Percentiles rank a stretch among this genome's conserved stretches.
Evolutionary conservation across 2,113 vertebrate species (phyloP).

Genomic region (Cyanoliseus patagonus): DNA sequence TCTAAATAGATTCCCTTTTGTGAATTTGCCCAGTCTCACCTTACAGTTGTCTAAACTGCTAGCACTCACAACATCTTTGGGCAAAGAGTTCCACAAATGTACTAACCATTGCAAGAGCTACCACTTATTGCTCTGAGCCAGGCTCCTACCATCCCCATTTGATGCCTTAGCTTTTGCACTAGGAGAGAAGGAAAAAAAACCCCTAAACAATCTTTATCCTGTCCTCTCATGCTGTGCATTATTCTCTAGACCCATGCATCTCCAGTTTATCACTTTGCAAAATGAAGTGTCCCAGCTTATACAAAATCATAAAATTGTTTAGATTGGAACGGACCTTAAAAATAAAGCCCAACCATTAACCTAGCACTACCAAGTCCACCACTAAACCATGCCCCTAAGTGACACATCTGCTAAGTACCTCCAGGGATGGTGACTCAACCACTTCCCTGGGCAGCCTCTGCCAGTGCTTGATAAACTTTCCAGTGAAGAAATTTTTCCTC

Average conservation of each 20-base stretch:
- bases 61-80: background rate
- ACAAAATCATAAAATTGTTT: background rate
- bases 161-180: background rate
- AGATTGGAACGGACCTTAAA: background rate
- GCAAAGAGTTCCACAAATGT: background rate
- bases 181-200: background rate
- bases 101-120: background rate
- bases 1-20: background rate
- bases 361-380: background rate
- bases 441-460: background rate
- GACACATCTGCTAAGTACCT: background rate
- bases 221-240: background rate
- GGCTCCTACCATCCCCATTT: background rate
- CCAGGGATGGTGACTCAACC: background rate
- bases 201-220: background rate
- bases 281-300: background rate
- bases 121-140: background rate
- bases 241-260: background rate
- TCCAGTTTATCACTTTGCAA: background rate
- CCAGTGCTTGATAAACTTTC: background rate
- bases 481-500: background rate
- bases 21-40: background rate
- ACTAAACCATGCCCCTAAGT: background rate
- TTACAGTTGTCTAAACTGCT: background rate
- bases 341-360: background rate